These are phyloP conservation scores for Mythimna albipuncta DNA, from an alignment of 2,888 invertebrate genomes.

Conservation along the genomic window DNA sequence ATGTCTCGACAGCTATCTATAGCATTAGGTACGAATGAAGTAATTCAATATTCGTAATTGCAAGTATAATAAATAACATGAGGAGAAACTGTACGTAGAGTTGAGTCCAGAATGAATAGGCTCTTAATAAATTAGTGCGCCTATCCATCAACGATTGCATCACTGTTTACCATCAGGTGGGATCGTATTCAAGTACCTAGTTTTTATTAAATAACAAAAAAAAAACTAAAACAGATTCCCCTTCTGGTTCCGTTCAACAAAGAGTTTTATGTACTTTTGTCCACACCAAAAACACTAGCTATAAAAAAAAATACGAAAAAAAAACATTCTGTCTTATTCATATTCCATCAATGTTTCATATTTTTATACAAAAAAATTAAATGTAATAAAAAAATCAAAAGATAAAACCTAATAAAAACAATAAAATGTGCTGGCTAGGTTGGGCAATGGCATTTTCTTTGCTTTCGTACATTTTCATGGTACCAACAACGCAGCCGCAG, in stretches of 20 bases:
- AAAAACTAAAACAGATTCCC: no score
- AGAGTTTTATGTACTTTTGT: slow-evolving; percentile 12
- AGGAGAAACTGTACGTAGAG: neutral
- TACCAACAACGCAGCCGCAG: slow-evolving; percentile 60
- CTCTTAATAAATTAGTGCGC: no score
- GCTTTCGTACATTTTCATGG: slow-evolving; percentile 78
- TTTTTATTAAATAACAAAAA: no score
- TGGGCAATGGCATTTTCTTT: slow-evolving; percentile 84
- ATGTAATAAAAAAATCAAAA: slow-evolving; percentile 44
- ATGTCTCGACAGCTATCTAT: slow-evolving; percentile 64
- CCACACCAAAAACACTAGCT: neutral
- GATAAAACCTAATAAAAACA: slow-evolving; percentile 15
- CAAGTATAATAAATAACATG: neutral
- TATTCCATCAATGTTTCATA: slow-evolving; percentile 12
- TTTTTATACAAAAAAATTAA: slow-evolving; percentile 37
- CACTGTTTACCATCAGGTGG: no score
- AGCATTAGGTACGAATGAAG: slow-evolving; percentile 23
- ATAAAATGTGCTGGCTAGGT: slow-evolving; percentile 82
- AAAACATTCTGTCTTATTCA: slow-evolving; percentile 25
- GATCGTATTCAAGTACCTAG: no score
- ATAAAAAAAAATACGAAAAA: neutral
- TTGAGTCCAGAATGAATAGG: no score
- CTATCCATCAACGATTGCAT: no score
- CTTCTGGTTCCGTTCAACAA: neutral
- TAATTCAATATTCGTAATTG: slow-evolving; percentile 45